phyloP scores from a whole-genome alignment of 92 coral and sea anemone genomes.

The Parazoanthus darwini region DNA sequence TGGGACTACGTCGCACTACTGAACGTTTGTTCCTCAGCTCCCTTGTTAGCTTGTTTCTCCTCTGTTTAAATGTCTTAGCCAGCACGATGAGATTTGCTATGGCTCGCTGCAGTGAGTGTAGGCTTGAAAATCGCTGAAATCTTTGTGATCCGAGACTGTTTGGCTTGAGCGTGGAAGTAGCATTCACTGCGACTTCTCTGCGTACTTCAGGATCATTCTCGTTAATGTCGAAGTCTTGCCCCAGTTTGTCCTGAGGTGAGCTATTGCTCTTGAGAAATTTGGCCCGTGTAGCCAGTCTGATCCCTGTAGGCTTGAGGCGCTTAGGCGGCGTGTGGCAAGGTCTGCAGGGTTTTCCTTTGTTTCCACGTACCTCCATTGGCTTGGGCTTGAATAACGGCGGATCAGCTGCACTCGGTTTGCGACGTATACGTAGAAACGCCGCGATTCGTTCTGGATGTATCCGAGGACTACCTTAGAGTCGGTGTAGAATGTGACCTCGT shows the following conservation, averaged over 20 bases:
- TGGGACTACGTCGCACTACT: background rate
- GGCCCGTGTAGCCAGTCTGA: background rate
- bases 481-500: constrained; percentile 27
- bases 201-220: background rate
- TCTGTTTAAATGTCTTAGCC: background rate
- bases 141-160: background rate
- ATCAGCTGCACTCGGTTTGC: constrained; percentile 44
- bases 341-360: too few species aligned
- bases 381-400: constrained; percentile 35
- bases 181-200: background rate
- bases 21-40: background rate
- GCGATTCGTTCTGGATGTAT: constrained; percentile 30
- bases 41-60: background rate
- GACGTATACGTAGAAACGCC: constrained; percentile 24
- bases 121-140: background rate
- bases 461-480: constrained; percentile 48
- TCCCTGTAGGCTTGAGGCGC: background rate
- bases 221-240: background rate
- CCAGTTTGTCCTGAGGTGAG: background rate
- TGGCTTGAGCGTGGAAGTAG: background rate
- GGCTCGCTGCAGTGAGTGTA: background rate
- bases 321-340: too few species aligned
- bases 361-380: too few species aligned
- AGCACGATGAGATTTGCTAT: background rate
- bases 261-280: background rate